Percentiles rank a stretch among this genome's conserved stretches.
Conservation (phyloP, 1,140 invertebrate genomes). For the Megalopta genalis region DNA sequence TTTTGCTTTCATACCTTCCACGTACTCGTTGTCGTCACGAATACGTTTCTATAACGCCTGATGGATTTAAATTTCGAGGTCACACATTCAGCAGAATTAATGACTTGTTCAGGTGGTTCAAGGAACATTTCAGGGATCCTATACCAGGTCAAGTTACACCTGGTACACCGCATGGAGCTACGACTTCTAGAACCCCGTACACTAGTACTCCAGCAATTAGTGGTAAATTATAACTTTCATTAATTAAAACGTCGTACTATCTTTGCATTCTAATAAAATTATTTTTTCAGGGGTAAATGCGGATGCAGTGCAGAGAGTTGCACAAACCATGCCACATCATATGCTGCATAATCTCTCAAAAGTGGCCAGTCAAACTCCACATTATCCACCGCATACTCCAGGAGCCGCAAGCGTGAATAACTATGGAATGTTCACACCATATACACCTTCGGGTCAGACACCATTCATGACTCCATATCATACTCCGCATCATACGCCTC, state of each 20-base stretch:
- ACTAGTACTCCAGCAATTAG: conserved; percentile 83
- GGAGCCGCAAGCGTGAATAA: conserved; percentile 77
- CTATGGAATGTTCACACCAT: conserved; percentile 82
- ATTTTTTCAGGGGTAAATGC: conserved; percentile 82
- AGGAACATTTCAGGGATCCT: conserved; percentile 97
- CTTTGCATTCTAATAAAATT: not conserved
- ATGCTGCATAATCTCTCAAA: conserved; percentile 87
- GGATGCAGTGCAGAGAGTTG: conserved; percentile 87
- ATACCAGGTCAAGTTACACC: conserved; percentile 88
- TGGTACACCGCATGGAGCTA: conserved; percentile 83
- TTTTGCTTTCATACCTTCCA: conserved; percentile 96
- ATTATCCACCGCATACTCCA: conserved; percentile 83
- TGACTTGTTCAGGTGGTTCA: conserved; percentile 96
- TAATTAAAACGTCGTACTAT: not conserved
- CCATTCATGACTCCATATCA: conserved; percentile 94
- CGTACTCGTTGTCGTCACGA: conserved; percentile 92
- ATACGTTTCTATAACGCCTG: conserved; percentile 93
- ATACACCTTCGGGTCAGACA: conserved; percentile 93
- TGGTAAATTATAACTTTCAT: conserved; percentile 43
- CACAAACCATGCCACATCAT: conserved; percentile 86
- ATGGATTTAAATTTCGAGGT: conserved; percentile 95
- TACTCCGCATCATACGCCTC: conserved; percentile 83
- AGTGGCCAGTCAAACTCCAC: conserved; percentile 85
- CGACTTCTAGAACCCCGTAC: conserved; percentile 85
- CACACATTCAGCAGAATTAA: conserved; percentile 93